These are phyloP conservation scores for Phylloscopus trochilus DNA, from an alignment of 2,113 vertebrate genomes.

Conservation along the genomic window DNA sequence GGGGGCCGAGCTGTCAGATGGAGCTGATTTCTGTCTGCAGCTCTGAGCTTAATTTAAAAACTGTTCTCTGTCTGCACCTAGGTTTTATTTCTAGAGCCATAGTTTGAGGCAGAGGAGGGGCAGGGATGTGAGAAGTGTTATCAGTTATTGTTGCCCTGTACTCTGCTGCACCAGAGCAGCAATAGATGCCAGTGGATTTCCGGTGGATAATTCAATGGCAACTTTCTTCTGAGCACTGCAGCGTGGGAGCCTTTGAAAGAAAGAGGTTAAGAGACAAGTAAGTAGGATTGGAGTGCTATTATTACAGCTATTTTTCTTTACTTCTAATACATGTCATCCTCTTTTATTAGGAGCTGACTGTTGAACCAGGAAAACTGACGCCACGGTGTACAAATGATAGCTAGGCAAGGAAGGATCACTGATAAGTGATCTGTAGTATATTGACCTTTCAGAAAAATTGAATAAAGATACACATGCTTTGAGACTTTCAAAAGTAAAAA, in stretches of 20 bases:
- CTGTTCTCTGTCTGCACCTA: accelerated
- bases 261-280: constrained; percentile 66
- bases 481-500: constrained; percentile 16
- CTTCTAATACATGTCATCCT: constrained; percentile 56
- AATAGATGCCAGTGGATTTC: constrained; percentile 3
- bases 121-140: neutral
- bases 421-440: constrained; percentile 60
- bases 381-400: constrained; percentile 47
- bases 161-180: neutral
- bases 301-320: constrained; percentile 69
- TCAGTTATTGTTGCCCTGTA: neutral
- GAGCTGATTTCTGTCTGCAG: neutral
- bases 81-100: neutral
- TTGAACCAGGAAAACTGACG: constrained; percentile 58
- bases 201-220: constrained; percentile 46
- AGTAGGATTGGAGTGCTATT: constrained; percentile 61
- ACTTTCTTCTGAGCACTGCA: constrained; percentile 15
- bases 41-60: neutral
- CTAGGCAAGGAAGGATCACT: constrained; percentile 31
- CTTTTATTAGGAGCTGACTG: constrained; percentile 60
- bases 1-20: neutral
- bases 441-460: constrained; percentile 53
- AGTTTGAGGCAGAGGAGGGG: neutral
- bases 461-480: constrained; percentile 12
- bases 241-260: constrained; percentile 55